Conservation (phyloP, 1,140 invertebrate species). For the Mamestra configurata region DNA sequence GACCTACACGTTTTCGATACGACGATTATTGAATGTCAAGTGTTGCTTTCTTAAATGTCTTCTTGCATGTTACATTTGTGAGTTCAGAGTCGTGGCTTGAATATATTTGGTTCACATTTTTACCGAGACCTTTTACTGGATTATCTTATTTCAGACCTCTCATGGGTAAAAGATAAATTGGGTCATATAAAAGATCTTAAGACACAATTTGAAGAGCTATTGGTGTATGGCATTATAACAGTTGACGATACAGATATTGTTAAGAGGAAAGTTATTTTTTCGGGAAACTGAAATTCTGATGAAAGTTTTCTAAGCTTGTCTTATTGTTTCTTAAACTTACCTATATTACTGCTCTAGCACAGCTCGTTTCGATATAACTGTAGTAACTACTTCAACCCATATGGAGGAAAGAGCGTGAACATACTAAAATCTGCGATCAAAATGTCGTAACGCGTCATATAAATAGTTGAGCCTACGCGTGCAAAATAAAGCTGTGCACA, state of each 20-base stretch:
- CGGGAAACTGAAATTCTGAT: not conserved
- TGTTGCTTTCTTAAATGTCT: not conserved
- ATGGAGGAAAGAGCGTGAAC: not conserved
- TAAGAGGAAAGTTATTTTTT: not conserved
- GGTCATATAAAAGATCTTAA: too few species aligned
- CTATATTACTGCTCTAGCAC: not conserved
- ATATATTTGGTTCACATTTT: too few species aligned
- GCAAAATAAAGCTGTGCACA: not conserved
- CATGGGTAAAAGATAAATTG: too few species aligned
- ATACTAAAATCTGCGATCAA: not conserved
- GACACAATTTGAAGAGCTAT: too few species aligned
- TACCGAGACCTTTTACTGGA: too few species aligned
- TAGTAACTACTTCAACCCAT: not conserved
- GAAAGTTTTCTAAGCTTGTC: too few species aligned
- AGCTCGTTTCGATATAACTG: not conserved
- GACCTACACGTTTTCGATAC: not conserved
- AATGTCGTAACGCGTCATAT: not conserved
- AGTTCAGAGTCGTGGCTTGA: too few species aligned
- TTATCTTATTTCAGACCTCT: too few species aligned
- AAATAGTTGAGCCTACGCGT: slow-evolving; percentile 9
- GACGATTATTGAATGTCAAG: not conserved
- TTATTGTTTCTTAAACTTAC: too few species aligned
- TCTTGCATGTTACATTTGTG: not conserved
- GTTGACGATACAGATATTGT: too few species aligned
- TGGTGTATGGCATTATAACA: too few species aligned